These are phyloP conservation scores for Morus bassanus DNA, from an alignment of 2,797 vertebrate species.

Conservation along the genomic window DNA sequence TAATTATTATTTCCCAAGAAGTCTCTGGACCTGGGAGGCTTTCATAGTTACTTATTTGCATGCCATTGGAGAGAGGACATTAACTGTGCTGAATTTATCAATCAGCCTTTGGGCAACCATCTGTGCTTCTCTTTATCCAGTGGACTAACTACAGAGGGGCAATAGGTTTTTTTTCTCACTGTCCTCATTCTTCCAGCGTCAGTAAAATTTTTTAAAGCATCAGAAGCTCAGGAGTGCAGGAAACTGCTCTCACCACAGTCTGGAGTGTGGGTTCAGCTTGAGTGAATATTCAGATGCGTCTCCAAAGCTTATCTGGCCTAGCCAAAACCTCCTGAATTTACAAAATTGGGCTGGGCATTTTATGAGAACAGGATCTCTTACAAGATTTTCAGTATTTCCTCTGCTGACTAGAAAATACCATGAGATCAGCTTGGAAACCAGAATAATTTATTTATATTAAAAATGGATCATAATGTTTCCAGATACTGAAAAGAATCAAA, in stretches of 20 bases:
- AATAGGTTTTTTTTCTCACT: neutral
- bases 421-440: constrained; percentile 39
- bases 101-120: neutral
- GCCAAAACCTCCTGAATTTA: constrained; percentile 65
- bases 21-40: neutral
- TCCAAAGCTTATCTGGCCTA: constrained; percentile 63
- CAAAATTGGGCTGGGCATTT: constrained; percentile 59
- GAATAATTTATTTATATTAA: constrained; percentile 18
- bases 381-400: constrained; percentile 54
- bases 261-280: constrained; percentile 63
- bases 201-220: constrained; percentile 44
- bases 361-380: constrained; percentile 64
- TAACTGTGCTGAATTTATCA: neutral
- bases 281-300: constrained; percentile 61
- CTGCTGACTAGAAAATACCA: constrained; percentile 35
- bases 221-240: constrained; percentile 45
- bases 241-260: constrained; percentile 64
- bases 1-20: neutral
- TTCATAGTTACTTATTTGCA: neutral
- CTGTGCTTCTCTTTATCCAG: neutral
- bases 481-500: neutral
- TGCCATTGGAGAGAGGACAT: neutral
- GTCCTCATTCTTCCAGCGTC: constrained; percentile 4
- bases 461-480: neutral
- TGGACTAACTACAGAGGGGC: neutral